Conservation (phyloP, 2,113 vertebrate species). For the Indri indri region DNA sequence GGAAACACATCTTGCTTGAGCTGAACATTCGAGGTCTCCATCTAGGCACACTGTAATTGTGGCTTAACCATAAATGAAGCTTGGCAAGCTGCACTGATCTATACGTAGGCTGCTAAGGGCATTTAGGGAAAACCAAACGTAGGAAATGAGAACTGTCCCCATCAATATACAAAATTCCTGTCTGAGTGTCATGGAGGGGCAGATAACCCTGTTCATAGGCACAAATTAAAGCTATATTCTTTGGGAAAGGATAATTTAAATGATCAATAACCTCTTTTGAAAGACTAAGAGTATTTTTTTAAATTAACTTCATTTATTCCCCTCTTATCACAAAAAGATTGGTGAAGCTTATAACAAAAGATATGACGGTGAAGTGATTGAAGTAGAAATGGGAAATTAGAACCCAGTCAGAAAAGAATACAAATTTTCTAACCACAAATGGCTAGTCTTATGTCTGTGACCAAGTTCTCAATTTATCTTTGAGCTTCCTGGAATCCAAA, state of each 20-base stretch:
- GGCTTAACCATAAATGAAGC: conserved; percentile 50
- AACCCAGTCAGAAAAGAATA: conserved; percentile 38
- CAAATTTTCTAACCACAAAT: background rate
- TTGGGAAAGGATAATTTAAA: conserved; percentile 43
- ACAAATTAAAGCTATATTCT: conserved; percentile 24
- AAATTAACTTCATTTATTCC: conserved; percentile 40
- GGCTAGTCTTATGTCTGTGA: conserved; percentile 16
- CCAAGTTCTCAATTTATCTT: conserved; percentile 13
- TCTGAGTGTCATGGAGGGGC: background rate
- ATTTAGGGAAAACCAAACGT: conserved; percentile 46
- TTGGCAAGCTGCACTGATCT: conserved; percentile 17
- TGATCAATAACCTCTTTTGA: conserved; percentile 51
- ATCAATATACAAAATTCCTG: conserved; percentile 46
- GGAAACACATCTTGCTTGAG: conserved; percentile 40
- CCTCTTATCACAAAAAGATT: conserved; percentile 18
- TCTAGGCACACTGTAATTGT: conserved; percentile 43
- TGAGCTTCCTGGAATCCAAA: conserved; percentile 43
- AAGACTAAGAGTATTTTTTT: conserved; percentile 15
- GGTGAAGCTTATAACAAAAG: conserved; percentile 34
- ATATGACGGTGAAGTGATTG: conserved; percentile 9
- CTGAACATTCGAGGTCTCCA: background rate
- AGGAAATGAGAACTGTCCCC: conserved; percentile 35
- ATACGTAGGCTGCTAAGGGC: conserved; percentile 4
- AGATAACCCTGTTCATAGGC: background rate
- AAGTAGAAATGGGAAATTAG: conserved; percentile 33